These are phyloP conservation scores for Eidolon dupreanum DNA, from an alignment of 2,797 vertebrate genomes.

Conservation along the genomic window DNA sequence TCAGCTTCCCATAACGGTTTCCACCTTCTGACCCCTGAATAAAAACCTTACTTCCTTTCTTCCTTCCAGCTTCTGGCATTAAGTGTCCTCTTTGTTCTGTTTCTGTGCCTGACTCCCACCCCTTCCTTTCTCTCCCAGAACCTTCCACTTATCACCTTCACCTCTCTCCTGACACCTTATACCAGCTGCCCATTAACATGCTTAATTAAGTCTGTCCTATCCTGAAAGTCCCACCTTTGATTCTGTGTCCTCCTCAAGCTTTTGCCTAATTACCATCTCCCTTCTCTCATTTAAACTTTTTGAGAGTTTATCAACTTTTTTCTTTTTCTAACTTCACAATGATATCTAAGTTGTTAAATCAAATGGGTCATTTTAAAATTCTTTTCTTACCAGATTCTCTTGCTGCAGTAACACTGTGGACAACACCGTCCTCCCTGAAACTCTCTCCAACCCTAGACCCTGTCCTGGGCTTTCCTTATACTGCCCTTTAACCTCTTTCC, in stretches of 20 bases:
- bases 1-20: neutral
- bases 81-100: neutral
- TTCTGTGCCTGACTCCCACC: neutral
- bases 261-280: neutral
- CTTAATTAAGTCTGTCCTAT: neutral
- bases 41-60: slow-evolving; percentile 32
- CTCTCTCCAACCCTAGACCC: neutral
- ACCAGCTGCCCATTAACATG: neutral
- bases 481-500: neutral
- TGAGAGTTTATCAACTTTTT: neutral
- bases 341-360: neutral
- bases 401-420: neutral
- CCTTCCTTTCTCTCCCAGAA: neutral
- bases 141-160: neutral
- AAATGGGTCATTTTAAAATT: neutral
- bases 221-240: neutral
- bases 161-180: neutral
- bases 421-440: neutral
- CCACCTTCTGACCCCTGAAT: neutral
- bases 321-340: neutral
- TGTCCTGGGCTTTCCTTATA: neutral
- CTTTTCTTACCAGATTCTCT: neutral
- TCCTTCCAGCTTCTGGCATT: slow-evolving; percentile 1
- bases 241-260: neutral
- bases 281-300: slow-evolving; percentile 6